These are phyloP conservation scores for Poecile atricapillus DNA, from an alignment of 2,113 vertebrate genomes.

Conservation along the genomic window DNA sequence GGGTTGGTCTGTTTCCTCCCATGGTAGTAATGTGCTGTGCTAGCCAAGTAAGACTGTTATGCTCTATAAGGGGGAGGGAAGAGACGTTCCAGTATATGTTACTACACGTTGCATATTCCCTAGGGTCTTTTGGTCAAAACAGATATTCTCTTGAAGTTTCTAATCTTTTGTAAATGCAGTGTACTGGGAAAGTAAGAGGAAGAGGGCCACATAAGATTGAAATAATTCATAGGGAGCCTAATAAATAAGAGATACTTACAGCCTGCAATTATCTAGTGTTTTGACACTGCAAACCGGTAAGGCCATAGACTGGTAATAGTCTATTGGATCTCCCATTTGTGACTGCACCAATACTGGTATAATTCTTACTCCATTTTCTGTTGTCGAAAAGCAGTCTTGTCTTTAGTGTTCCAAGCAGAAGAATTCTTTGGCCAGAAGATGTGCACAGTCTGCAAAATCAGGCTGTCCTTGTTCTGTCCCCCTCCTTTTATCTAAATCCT, in stretches of 20 bases:
- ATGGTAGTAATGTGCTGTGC: not conserved
- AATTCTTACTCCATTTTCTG: not conserved
- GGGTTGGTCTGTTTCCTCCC: not conserved
- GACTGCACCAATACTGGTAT: not conserved
- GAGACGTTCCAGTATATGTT: not conserved
- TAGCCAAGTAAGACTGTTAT: not conserved
- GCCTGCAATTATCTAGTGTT: not conserved
- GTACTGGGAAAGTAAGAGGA: not conserved
- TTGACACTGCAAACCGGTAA: not conserved
- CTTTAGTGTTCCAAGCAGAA: not conserved
- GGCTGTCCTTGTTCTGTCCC: not conserved
- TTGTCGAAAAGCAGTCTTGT: not conserved
- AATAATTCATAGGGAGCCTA: not conserved
- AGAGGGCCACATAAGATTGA: not conserved
- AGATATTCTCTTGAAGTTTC: not conserved
- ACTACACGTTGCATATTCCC: not conserved
- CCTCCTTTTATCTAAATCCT: not conserved
- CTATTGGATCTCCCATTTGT: not conserved
- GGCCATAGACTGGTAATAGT: not conserved
- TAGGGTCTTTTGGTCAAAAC: not conserved
- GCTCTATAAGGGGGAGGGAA: not conserved
- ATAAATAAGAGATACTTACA: not conserved
- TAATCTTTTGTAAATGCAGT: not conserved
- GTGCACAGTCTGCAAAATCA: not conserved
- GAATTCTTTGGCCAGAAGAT: not conserved